Evolutionary conservation across 2,113 vertebrate genomes (phyloP), one percentile per base, ranked within the genome.

Genomic region (Epinephelus moara): DNA sequence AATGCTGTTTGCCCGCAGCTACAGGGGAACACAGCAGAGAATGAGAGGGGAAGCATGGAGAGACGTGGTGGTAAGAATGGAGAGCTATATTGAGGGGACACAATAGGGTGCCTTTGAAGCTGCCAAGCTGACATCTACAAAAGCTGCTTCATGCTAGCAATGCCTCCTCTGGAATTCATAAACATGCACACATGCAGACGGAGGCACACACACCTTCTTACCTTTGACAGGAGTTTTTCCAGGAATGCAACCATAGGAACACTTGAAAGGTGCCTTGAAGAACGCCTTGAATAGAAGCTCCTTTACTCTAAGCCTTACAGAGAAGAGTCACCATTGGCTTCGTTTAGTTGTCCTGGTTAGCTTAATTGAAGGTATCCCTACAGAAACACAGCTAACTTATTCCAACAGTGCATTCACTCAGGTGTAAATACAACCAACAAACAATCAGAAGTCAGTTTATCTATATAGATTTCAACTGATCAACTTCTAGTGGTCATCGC

Each of bases 101-200:
- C 79, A 71, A 82, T 49, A 27, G 82, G 82, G 57, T 49, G 61
- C 27, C 79, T 90, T 87, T 87, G 72, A 87, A 84, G 55, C 80
- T 27, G 47, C 40, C 5, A 18, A 60, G 37, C 45, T 55, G 30
- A 66, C 75, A 70, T 82, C 75, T 45, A 57, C 53, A 68, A 84
- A 85, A 86, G 81, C 68, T 63, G 25, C 77, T 75, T 78, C 33
- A 40, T 72, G 25, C 33, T 67, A 61, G 50, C 62, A 52, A 25
- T 75, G 12, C 55, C 64, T 88, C 25, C 52, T 59, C 61, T 80
- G 14, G 59, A 82, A 82, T 77, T 53, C 57, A 67, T 21, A 78
- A 27, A 63, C 56, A 75, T 33, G 57, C 27, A 70, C 37, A 63
- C 50, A 50, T 45, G 17, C 67, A 82, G 57, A 47, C 11, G 2